These are phyloP conservation scores for Corvus moneduloides DNA, from an alignment of 2,113 vertebrate species.

Conservation along the genomic window DNA sequence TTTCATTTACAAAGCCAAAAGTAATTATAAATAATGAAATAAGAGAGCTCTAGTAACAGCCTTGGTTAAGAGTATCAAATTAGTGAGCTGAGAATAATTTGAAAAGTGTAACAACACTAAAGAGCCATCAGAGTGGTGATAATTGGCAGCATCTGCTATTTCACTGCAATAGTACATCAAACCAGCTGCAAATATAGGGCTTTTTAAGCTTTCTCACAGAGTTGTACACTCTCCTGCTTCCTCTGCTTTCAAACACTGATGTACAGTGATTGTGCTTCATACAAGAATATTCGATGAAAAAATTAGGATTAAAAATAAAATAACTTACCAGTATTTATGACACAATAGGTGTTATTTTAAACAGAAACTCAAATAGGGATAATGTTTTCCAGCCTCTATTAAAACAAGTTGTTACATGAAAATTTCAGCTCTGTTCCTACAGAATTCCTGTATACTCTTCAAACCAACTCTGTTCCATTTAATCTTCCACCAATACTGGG, in stretches of 20 bases:
- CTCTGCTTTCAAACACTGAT: neutral
- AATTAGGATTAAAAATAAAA: neutral
- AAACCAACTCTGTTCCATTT: neutral
- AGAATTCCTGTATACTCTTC: neutral
- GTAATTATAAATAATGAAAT: constrained; percentile 29
- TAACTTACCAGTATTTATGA: neutral
- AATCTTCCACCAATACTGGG: neutral
- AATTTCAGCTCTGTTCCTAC: neutral
- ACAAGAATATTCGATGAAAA: neutral
- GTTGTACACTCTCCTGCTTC: neutral
- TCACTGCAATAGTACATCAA: neutral
- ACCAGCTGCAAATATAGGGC: neutral
- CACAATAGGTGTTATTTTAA: neutral
- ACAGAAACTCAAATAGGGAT: neutral
- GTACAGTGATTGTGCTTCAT: neutral
- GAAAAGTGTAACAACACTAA: neutral
- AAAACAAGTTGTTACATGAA: neutral
- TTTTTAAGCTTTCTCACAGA: neutral
- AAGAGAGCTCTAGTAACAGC: neutral
- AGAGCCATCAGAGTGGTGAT: neutral
- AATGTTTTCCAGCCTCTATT: neutral
- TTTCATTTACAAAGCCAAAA: constrained; percentile 27
- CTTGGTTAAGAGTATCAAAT: constrained; percentile 17
- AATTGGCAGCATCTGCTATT: constrained; percentile 21
- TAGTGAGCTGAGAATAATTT: neutral